Base-by-base conservation (phyloP, 2,113 vertebrate genomes). In the Hymenochirus boettgeri region DNA sequence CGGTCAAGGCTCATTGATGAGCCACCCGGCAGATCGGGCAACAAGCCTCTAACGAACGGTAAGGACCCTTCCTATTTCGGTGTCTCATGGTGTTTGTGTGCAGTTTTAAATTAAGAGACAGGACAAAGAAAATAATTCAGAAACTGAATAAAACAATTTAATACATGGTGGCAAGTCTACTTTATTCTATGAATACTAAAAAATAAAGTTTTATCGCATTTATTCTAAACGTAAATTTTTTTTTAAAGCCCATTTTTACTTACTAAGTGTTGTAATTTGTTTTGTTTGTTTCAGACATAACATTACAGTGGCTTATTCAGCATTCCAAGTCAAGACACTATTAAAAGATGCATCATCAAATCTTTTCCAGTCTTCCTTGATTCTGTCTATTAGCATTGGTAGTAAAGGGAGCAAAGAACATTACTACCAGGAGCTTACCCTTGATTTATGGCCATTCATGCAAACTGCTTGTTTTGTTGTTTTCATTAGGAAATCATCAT, bases 291-390 rank as follows among this genome's bases (percentile, higher is more conserved):
- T 61, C 77, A 85, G 75, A 73, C 61, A 90, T 90, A 75, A 89
- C 81, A 66, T 82, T 91, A 80, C 85, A 92, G 58, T 93, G 88
- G 89, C 85, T 95, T 77, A 93, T 93, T 84, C 93, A 91, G 76
- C 87, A 95, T 77, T 93, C 88, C 61, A 93, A 92, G 61, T 89
- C 88, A 65, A 75, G 83, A 70, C 88, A 91, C 59, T 90, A 88
- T 77, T 91, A 84, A 91, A 74, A 37, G n/a, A 13, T 42, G 11
- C 33, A 45, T n/a, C 9, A 25, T 29, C 7, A 27, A 42, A 42
- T 27, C 26, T 25, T 42, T 69, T 22, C 45, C 42, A 35, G 19
- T 33, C 19, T 60, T 33, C 19, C 53, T 53, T 22, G 6, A 27
- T 60, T 22, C 46, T 69, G 56, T 33, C 46, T 25, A 39, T 60